Base-by-base conservation (phyloP, 1,140 invertebrate genomes). In the Caenorhabditis brenneri region DNA sequence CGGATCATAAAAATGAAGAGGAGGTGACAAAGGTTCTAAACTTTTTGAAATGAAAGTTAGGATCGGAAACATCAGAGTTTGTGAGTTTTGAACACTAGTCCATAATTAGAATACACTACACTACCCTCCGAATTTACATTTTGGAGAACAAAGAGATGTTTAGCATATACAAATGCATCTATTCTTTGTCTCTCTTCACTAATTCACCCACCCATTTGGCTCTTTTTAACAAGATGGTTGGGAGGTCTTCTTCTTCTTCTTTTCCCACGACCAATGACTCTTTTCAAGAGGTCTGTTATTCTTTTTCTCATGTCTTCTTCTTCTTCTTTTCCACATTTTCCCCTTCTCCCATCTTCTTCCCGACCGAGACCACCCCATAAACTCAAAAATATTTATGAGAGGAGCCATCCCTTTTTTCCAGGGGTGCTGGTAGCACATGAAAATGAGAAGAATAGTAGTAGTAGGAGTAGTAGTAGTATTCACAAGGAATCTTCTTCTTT, bases 361-460 rank as follows among this genome's bases (percentile, higher is more conserved):
- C 65, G 4, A n/a, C 12, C 65, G 9, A 33, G 36, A 39, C 58
- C 31, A 36, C 22, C 31, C 65, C 65, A 74, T 74, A 74, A 74
- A 74, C 65, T 74, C 65, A 74, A 74, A n/a, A 74, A 74, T 74
- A 74, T 74, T 74, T 74, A 74, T 74, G 65, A 42, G 65, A 19
- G 24, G 31, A 74, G 65, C 29, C 33, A 31, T 4, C 33, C 65
- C 29, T 36, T n/a, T 74, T 6, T 29, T 31, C n/a, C n/a, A n/a
- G n/a, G n/a, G n/a, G n/a, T 16, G 9, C 12, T 74, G 53, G 53
- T 74, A 12, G 36, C 36, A n/a, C n/a, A 74, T 31, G 53, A 55
- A 74, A 39, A 74, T 74, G 65, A 74, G 65, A 74, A 74, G 33
- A 74, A 29, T 74, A 74, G 65, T 24, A 15, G 65, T 74, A 74